Conservation (phyloP, 2,888 invertebrate species). For the Callimorpha dominula region DNA sequence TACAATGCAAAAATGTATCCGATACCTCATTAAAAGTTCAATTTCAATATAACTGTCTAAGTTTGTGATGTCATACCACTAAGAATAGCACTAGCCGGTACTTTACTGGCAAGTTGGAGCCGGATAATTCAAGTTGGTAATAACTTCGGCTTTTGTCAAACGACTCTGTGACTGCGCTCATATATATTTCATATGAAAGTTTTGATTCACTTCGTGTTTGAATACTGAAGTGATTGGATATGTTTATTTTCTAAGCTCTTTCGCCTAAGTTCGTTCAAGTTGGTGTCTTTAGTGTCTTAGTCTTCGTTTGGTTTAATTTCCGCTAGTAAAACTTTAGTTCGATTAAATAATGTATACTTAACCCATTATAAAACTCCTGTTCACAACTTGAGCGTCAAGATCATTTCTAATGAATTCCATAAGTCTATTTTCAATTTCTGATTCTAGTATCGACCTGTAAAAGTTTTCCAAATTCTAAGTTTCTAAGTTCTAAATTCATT, state of each 20-base stretch:
- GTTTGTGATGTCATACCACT: slow-evolving; percentile 38
- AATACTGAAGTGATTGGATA: slow-evolving; percentile 16
- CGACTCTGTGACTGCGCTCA: slow-evolving; percentile 34
- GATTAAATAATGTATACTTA: not conserved
- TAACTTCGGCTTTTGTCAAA: slow-evolving; percentile 49
- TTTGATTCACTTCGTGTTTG: slow-evolving; percentile 23
- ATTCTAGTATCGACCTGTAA: no score
- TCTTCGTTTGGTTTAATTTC: not conserved
- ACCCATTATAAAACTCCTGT: no score
- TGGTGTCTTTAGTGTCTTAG: no score
- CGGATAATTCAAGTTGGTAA: slow-evolving; percentile 43
- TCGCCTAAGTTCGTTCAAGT: slow-evolving; percentile 1
- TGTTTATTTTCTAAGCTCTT: slow-evolving; percentile 12
- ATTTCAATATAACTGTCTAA: slow-evolving; percentile 40
- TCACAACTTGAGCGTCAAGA: no score
- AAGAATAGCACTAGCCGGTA: slow-evolving; percentile 41
- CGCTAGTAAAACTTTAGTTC: not conserved
- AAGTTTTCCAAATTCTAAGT: no score
- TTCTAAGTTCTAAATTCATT: no score
- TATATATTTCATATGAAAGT: slow-evolving; percentile 51
- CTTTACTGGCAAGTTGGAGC: slow-evolving; percentile 36
- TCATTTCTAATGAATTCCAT: no score
- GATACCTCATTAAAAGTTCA: slow-evolving; percentile 45
- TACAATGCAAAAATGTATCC: not conserved
- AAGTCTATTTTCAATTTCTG: no score